These are phyloP conservation scores for Mormyrus lacerda DNA, from an alignment of 2,113 vertebrate genomes.

Conservation along the genomic window DNA sequence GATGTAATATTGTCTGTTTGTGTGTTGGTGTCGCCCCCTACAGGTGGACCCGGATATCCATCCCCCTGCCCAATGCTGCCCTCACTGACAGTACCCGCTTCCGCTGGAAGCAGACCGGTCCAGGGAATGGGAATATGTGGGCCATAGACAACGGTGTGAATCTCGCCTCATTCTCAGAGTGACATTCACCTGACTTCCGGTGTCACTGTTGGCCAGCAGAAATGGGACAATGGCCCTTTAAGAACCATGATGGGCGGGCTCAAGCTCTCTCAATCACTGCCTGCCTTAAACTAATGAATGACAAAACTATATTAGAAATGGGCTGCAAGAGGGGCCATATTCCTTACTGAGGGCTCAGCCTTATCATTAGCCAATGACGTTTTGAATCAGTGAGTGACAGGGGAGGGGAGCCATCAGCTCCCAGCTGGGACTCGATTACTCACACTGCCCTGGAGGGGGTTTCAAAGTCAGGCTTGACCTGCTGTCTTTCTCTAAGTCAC, in stretches of 20 bases:
- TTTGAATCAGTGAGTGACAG: not conserved
- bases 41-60: conserved; percentile 93
- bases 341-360: not conserved
- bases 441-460: not conserved
- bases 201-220: not conserved
- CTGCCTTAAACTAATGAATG: not conserved
- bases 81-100: conserved; percentile 82
- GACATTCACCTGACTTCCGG: not conserved
- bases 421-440: not conserved
- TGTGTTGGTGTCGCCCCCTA: conserved; percentile 24
- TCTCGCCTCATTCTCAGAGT: not conserved
- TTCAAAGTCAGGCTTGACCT: not conserved
- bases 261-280: not conserved
- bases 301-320: not conserved
- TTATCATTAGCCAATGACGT: not conserved
- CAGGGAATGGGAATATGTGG: conserved; percentile 86
- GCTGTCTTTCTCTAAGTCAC: not conserved
- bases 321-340: not conserved
- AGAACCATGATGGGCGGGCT: not conserved
- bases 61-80: conserved; percentile 86
- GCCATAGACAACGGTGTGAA: conserved; percentile 87
- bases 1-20: not conserved
- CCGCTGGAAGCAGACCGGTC: conserved; percentile 86
- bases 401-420: not conserved
- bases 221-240: not conserved